These are phyloP conservation scores for Heterotilapia buettikoferi DNA, from an alignment of 2,113 vertebrate genomes.

Conservation along the genomic window DNA sequence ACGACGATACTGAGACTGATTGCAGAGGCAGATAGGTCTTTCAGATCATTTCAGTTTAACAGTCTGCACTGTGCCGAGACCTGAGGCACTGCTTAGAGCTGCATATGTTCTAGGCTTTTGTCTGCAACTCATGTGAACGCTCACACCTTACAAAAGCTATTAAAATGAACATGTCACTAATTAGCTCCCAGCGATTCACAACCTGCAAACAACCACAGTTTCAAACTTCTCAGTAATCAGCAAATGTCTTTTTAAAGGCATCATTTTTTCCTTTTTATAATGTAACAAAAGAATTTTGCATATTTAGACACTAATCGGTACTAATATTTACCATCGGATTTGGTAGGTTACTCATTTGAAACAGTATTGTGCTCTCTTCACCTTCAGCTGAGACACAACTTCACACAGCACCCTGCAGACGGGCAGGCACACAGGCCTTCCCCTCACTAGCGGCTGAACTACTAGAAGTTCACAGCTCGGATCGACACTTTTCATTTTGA, in stretches of 20 bases:
- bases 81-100: background rate
- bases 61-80: background rate
- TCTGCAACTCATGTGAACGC: conserved; percentile 5
- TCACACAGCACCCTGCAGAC: background rate
- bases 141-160: conserved; percentile 21
- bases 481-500: background rate
- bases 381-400: background rate
- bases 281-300: background rate
- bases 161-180: conserved; percentile 16
- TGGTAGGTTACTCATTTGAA: background rate
- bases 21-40: background rate
- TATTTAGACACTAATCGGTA: background rate
- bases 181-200: background rate
- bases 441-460: background rate
- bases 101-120: conserved; percentile 2
- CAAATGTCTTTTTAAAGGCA: background rate
- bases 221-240: background rate
- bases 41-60: background rate
- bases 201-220: background rate
- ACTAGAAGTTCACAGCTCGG: background rate
- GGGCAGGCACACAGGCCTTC: background rate
- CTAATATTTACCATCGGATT: background rate
- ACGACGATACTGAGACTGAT: background rate
- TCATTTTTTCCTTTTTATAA: background rate
- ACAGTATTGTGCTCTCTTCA: background rate